A percentile compares a stretch with the other conserved stretches of the same genome.
Conservation (phyloP, 2,797 vertebrate genomes). For the Acropternis orthonyx region DNA sequence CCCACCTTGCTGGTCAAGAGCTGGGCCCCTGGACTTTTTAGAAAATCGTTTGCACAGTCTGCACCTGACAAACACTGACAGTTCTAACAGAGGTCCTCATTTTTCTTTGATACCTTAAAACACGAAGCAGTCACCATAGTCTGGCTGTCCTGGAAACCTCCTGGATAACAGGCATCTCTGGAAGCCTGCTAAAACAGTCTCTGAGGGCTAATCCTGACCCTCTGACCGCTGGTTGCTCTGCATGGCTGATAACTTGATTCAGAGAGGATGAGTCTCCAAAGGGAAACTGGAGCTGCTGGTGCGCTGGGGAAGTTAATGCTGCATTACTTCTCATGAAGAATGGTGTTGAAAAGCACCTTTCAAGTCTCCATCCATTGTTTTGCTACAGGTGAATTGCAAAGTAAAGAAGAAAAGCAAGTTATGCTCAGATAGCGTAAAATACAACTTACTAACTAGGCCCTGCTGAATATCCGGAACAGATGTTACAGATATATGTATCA, state of each 20-base stretch:
- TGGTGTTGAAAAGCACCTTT: slow-evolving; percentile 12
- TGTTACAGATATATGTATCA: background rate
- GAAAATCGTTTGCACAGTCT: background rate
- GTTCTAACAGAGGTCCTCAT: background rate
- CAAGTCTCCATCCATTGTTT: background rate
- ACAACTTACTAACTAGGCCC: background rate
- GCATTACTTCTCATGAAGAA: background rate
- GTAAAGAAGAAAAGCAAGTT: background rate
- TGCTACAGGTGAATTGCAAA: slow-evolving; percentile 27
- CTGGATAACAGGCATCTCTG: background rate
- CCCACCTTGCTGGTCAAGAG: background rate
- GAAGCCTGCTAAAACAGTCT: background rate
- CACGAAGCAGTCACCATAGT: background rate
- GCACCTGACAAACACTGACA: background rate
- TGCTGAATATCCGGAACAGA: background rate
- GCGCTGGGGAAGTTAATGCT: accelerated
- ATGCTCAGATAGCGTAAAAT: background rate
- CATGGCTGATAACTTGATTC: background rate
- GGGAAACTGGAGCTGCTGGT: background rate
- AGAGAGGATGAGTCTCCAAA: background rate
- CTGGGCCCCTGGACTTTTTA: background rate
- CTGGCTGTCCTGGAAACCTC: background rate
- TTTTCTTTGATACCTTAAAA: background rate
- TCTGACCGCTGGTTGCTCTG: background rate
- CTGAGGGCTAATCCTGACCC: background rate